These are phyloP conservation scores for Lepidurus packardi DNA, from an alignment of 1,140 invertebrate genomes.

Conservation along the genomic window DNA sequence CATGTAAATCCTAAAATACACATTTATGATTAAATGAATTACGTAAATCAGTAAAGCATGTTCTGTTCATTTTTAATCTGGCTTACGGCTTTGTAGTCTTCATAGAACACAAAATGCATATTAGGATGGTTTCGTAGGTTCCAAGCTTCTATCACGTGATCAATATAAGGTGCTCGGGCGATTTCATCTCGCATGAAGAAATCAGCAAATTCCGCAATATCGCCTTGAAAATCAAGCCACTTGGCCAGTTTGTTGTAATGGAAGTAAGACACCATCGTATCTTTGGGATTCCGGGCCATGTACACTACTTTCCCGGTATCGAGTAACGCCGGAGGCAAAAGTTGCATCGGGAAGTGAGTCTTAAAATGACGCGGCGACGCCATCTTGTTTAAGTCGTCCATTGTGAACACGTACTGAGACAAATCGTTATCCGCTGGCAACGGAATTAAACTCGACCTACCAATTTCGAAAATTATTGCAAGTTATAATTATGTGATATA, in stretches of 20 bases:
- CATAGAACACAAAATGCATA: constrained; percentile 44
- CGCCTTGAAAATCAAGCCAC: constrained; percentile 2
- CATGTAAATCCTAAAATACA: constrained; percentile 19
- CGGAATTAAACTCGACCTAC: neutral
- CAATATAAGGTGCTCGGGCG: constrained; percentile 25
- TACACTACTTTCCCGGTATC: constrained; percentile 63
- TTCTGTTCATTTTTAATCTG: neutral
- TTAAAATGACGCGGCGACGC: constrained; percentile 46
- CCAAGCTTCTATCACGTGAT: constrained; percentile 41
- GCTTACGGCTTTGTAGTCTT: constrained; percentile 40
- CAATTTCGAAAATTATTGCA: neutral
- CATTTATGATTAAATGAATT: neutral
- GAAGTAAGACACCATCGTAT: constrained; percentile 76
- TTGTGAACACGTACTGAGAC: neutral
- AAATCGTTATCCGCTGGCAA: neutral
- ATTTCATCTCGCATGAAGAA: constrained; percentile 29
- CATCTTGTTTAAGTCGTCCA: neutral
- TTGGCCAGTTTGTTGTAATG: constrained; percentile 39
- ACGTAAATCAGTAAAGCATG: neutral
- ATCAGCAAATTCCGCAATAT: neutral
- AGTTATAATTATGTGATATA: neutral
- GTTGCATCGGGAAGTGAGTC: constrained; percentile 61
- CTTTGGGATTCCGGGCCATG: constrained; percentile 75
- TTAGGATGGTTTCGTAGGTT: constrained; percentile 40
- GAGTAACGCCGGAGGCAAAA: constrained; percentile 62